Evolutionary conservation across 2,113 vertebrate genomes (phyloP).

Genomic region (Triplophysa tibetana): DNA sequence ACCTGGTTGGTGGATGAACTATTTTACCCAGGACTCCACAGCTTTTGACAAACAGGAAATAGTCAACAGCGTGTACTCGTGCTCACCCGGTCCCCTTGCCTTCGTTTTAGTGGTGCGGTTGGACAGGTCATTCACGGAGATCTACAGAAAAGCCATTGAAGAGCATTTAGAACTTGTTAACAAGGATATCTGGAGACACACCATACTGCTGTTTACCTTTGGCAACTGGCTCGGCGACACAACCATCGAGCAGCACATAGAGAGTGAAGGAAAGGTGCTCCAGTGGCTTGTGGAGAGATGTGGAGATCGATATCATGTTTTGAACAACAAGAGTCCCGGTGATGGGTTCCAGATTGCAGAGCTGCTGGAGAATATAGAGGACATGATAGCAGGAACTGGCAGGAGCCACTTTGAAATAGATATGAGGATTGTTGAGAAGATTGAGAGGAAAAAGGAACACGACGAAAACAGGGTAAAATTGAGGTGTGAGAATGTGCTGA

Average conservation of each 20-base stretch:
- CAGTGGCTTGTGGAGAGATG: constrained; percentile 61
- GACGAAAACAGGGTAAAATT: constrained; percentile 53
- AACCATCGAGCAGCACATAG: constrained; percentile 61
- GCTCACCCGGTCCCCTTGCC: constrained; percentile 66
- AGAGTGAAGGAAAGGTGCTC: constrained; percentile 66
- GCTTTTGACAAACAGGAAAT: constrained; percentile 65
- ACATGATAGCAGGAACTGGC: constrained; percentile 41
- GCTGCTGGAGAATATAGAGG: constrained; percentile 69
- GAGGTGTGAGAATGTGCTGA: constrained; percentile 47
- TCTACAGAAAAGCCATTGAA: constrained; percentile 59
- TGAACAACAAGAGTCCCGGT: constrained; percentile 63
- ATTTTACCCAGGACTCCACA: constrained; percentile 62
- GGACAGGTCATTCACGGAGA: constrained; percentile 68
- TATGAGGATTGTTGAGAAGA: constrained; percentile 38
- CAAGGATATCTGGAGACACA: constrained; percentile 56
- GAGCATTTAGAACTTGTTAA: constrained; percentile 67
- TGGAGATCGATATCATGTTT: constrained; percentile 63
- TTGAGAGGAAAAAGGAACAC: constrained; percentile 49
- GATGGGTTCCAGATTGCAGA: constrained; percentile 65
- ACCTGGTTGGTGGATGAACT: constrained; percentile 76
- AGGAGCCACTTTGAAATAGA: constrained; percentile 51
- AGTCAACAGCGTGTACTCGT: constrained; percentile 52
- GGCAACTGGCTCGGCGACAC: constrained; percentile 68
- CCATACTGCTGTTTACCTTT: constrained; percentile 64
- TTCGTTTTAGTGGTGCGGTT: constrained; percentile 67